Evolutionary conservation across 2,797 vertebrate species (phyloP).

Genomic region (Melanotaenia nigrans): DNA sequence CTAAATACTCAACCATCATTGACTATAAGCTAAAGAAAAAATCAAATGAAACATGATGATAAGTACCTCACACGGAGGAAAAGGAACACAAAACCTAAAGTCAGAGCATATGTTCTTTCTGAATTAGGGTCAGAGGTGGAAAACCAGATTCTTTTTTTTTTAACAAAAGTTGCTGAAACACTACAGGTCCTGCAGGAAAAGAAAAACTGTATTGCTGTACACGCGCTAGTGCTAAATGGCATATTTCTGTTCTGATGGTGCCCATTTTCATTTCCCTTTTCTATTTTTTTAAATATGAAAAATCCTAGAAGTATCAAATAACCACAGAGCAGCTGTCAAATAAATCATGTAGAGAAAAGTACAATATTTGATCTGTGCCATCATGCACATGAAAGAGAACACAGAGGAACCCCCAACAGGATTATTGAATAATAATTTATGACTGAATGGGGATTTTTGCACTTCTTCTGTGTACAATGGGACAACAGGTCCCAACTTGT

Average conservation of each 20-base stretch:
- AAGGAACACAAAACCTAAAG: not conserved
- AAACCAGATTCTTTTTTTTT: not conserved
- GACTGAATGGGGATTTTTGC: slow-evolving; percentile 74
- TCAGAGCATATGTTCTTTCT: not conserved
- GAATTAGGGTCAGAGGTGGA: not conserved
- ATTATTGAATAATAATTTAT: slow-evolving; percentile 74
- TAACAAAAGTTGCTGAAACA: not conserved
- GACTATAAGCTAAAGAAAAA: not conserved
- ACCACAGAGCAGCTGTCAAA: not conserved
- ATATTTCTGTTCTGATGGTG: not conserved
- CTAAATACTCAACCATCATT: not conserved
- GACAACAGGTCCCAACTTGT: slow-evolving; percentile 69
- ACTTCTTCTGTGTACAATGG: slow-evolving; percentile 60
- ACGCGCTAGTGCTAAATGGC: not conserved
- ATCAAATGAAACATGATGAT: slow-evolving; percentile 1
- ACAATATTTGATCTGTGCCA: slow-evolving; percentile 42
- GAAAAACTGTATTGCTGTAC: not conserved
- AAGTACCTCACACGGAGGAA: not conserved
- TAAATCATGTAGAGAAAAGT: slow-evolving; percentile 10
- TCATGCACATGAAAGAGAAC: slow-evolving; percentile 54
- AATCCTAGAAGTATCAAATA: not conserved
- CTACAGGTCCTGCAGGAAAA: not conserved
- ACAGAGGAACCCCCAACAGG: slow-evolving; percentile 53
- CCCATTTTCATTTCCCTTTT: slow-evolving; percentile 1
- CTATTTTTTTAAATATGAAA: not conserved